These are phyloP conservation scores for Platichthys stellatus DNA, from an alignment of 2,113 vertebrate species.

Conservation along the genomic window DNA sequence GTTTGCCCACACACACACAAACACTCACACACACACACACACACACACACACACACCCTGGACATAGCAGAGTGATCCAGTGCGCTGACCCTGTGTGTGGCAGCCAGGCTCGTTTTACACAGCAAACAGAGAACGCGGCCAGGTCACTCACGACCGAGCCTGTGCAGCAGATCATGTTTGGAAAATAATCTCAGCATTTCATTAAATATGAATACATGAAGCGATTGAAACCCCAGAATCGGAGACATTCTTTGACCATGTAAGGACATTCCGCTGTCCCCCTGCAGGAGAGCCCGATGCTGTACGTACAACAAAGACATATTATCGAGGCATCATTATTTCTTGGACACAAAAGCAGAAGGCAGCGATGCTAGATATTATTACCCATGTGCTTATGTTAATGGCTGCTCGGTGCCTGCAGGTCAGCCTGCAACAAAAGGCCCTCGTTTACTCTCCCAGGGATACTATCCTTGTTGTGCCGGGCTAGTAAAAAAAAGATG, in stretches of 20 bases:
- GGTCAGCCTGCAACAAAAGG: constrained; percentile 79
- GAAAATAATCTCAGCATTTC: constrained; percentile 23
- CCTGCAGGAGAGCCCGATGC: constrained; percentile 21
- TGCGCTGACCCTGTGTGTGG: constrained; percentile 61
- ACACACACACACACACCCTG: constrained; percentile 3
- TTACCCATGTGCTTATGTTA: constrained; percentile 76
- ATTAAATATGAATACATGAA: constrained; percentile 60
- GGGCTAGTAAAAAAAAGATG: constrained; percentile 75
- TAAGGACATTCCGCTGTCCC: background rate
- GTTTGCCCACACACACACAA: constrained; percentile 61
- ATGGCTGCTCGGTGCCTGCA: constrained; percentile 74
- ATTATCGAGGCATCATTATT: constrained; percentile 65
- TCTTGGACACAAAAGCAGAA: constrained; percentile 64
- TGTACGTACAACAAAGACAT: constrained; percentile 44
- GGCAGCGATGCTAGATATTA: constrained; percentile 72
- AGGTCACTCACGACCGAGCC: constrained; percentile 39
- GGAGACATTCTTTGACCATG: constrained; percentile 36
- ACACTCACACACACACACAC: too few relatives aligned
- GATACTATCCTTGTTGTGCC: constrained; percentile 74
- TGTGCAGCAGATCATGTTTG: constrained; percentile 18
- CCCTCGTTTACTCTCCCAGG: constrained; percentile 78
- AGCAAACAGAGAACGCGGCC: constrained; percentile 41
- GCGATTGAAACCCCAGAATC: background rate
- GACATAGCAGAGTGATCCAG: constrained; percentile 44
- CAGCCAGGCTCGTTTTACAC: constrained; percentile 56